Conservation (phyloP, 2,888 invertebrate genomes). For the Amiota minor region DNA sequence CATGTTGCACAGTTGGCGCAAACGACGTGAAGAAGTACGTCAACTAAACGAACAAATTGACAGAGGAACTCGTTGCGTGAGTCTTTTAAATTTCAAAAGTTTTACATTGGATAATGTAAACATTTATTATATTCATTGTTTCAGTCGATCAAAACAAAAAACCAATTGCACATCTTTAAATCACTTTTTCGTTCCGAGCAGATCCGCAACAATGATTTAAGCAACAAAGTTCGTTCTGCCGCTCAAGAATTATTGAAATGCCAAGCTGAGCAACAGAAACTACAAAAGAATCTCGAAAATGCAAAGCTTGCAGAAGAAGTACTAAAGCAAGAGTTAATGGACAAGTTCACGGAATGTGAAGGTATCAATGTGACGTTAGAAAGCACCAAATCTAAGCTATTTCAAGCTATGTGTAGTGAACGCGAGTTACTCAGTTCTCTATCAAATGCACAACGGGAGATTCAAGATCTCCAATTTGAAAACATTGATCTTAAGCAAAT, state of each 20-base stretch:
- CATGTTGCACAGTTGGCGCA: slow-evolving; percentile 71
- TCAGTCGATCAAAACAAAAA: slow-evolving; percentile 68
- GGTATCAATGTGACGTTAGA: slow-evolving; percentile 56
- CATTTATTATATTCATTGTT: background rate
- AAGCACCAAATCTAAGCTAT: slow-evolving; percentile 61
- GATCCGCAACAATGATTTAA: slow-evolving; percentile 67
- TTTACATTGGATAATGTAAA: background rate
- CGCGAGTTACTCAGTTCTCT: slow-evolving; percentile 60
- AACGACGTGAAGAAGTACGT: slow-evolving; percentile 69
- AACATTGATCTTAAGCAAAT: slow-evolving; percentile 47
- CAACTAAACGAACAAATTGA: slow-evolving; percentile 63
- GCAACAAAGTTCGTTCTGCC: slow-evolving; percentile 56
- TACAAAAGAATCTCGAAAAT: slow-evolving; percentile 36
- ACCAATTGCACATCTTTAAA: slow-evolving; percentile 69
- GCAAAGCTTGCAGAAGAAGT: slow-evolving; percentile 53
- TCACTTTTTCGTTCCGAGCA: slow-evolving; percentile 69
- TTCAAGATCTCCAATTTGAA: slow-evolving; percentile 57
- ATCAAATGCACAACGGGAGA: slow-evolving; percentile 59
- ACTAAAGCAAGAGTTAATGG: slow-evolving; percentile 54
- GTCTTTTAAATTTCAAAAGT: slow-evolving; percentile 26
- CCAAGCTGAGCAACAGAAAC: slow-evolving; percentile 29
- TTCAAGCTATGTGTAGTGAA: slow-evolving; percentile 56
- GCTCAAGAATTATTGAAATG: slow-evolving; percentile 58
- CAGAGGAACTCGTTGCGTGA: slow-evolving; percentile 63
- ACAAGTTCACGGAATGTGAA: slow-evolving; percentile 59